Base-by-base conservation (phyloP, 2,113 vertebrate species). In the Terrapene triunguis region DNA sequence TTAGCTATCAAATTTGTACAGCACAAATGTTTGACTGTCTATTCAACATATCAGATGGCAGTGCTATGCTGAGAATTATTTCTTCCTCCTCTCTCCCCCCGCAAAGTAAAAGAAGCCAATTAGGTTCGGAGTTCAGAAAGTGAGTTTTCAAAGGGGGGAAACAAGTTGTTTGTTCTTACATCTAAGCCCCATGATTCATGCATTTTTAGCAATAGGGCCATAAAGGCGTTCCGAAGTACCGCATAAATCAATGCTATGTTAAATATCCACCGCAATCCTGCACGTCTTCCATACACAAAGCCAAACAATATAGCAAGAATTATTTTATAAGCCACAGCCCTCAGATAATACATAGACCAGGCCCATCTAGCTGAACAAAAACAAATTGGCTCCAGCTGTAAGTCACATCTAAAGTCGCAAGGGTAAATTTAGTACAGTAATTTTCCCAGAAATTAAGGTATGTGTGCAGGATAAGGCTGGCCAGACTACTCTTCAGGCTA, bases 61-160 rank as follows among this genome's bases (percentile, higher is more conserved):
- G 21, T 1, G 59, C 24, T 38, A 59, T 38, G 10, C 84, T 95
- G 87, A 62, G 44, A 59, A 80, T 83, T 42, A 80, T 80, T 76
- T 54, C 22, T 82, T 78, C 84, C 86, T 90, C 87, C 32, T 69
- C 38, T 83, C 44, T 89, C 74, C 90, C n/a, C 72, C 65, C 90
- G 13, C 55, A 90, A 93, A 92, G 50, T 21, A 89, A 88, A 53
- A 83, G 54, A 82, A 92, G 82, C 90, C 62, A 91, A 42, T 82
- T 89, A 82, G 78, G 44, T n/a, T 89, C 84, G 62, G 82, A 0
- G 0, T 80, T 95, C 35, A 84, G 21, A 87, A 92, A 69, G 11
- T 2, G 22, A 3, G 0, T 62, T 96, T 92, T 93, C 54, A 80
- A 84, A 95, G 82, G 62, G 62, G 89, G 10, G 84, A 53, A 82